phyloP scores from a whole-genome alignment of 2,888 invertebrate species.

The Phaedon cochleariae region DNA sequence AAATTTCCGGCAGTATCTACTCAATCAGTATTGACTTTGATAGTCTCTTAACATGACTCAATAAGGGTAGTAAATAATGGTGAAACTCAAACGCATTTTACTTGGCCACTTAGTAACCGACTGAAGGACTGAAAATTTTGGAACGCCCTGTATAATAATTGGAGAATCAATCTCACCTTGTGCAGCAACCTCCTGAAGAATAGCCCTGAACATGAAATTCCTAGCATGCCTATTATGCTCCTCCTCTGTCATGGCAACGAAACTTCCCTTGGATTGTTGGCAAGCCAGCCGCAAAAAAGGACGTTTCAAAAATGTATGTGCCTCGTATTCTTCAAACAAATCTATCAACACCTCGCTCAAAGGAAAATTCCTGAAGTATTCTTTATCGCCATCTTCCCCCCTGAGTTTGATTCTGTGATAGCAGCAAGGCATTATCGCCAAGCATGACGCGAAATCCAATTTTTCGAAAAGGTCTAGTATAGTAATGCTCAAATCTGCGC shows the following conservation, averaged over 20 bases:
- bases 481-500: slow-evolving; percentile 77
- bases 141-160: too few relatives aligned
- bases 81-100: too few relatives aligned
- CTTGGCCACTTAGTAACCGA: too few relatives aligned
- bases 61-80: too few relatives aligned
- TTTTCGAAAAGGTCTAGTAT: slow-evolving; percentile 72
- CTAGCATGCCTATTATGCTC: slow-evolving; percentile 66
- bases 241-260: slow-evolving; percentile 62
- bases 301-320: slow-evolving; percentile 64
- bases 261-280: slow-evolving; percentile 70
- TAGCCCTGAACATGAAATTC: slow-evolving; percentile 69
- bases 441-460: slow-evolving; percentile 65
- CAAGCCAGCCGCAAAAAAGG: slow-evolving; percentile 79
- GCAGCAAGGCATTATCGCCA: slow-evolving; percentile 81
- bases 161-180: slow-evolving; percentile 62
- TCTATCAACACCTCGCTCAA: slow-evolving; percentile 65
- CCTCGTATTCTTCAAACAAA: slow-evolving; percentile 57
- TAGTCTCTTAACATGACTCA: too few relatives aligned
- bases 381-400: slow-evolving; percentile 35
- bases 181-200: slow-evolving; percentile 69
- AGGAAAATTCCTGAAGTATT: slow-evolving; percentile 73
- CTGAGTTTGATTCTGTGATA: slow-evolving; percentile 73
- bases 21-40: too few relatives aligned
- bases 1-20: too few relatives aligned
- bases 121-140: too few relatives aligned